phyloP scores from a whole-genome alignment of 1,140 invertebrate genomes.

The Drosophila auraria region DNA sequence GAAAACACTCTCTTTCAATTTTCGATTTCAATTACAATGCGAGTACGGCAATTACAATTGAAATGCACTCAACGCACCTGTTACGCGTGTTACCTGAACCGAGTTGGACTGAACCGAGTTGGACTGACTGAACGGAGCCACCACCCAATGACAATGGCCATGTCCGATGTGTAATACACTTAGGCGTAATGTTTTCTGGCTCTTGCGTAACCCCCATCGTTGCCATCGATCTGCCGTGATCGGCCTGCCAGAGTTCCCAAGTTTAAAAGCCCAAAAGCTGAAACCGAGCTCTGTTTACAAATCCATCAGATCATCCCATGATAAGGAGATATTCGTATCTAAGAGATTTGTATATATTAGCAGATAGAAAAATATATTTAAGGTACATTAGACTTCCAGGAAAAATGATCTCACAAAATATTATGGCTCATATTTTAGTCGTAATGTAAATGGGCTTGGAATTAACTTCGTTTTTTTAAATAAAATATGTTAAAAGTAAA shows the following conservation, averaged over 20 bases:
- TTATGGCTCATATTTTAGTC: too few species aligned
- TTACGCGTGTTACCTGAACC: slow-evolving; percentile 43
- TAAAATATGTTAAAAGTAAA: too few species aligned
- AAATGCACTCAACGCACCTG: slow-evolving; percentile 64
- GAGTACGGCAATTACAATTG: slow-evolving; percentile 53
- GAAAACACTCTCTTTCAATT: slow-evolving; percentile 31
- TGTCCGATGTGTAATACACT: slow-evolving; percentile 38
- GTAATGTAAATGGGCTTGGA: too few species aligned
- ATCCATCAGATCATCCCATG: slow-evolving; percentile 6
- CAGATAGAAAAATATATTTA: too few species aligned
- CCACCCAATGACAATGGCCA: slow-evolving; percentile 31
- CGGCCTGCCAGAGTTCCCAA: slow-evolving; percentile 9
- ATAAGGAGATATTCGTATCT: neutral
- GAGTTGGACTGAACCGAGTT: slow-evolving; percentile 2
- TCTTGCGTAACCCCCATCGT: slow-evolving; percentile 9
- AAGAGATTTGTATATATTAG: too few species aligned
- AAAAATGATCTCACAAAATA: too few species aligned
- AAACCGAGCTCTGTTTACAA: neutral
- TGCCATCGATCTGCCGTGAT: slow-evolving; percentile 24
- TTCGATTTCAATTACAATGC: slow-evolving; percentile 48
- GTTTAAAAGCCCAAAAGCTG: neutral
- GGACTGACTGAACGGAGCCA: slow-evolving; percentile 11
- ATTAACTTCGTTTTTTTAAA: too few species aligned
- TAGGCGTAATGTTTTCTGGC: slow-evolving; percentile 38
- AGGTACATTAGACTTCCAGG: too few species aligned